phyloP scores from a whole-genome alignment of 1,140 invertebrate species.

The Lithobius niger region DNA sequence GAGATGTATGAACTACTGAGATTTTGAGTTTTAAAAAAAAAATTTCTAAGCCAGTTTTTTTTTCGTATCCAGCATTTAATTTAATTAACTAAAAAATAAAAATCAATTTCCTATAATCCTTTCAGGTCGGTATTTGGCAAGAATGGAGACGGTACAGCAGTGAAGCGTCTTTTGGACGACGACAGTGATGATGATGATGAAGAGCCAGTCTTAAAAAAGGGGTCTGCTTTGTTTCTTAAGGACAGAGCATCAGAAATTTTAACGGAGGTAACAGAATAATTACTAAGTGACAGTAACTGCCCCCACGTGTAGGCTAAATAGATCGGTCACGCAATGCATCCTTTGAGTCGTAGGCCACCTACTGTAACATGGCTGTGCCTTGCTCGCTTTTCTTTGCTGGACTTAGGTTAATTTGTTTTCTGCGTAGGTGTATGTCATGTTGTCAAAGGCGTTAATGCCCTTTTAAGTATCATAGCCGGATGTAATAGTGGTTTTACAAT shows the following conservation, averaged over 20 bases:
- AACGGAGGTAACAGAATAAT: too few species aligned
- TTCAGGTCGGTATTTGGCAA: not conserved
- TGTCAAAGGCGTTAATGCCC: too few species aligned
- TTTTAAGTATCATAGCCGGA: too few species aligned
- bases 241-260: not conserved
- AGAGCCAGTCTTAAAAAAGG: not conserved
- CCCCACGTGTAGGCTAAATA: too few species aligned
- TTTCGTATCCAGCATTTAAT: not conserved
- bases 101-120: not conserved
- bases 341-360: too few species aligned
- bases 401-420: too few species aligned
- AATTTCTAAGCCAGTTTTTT: not conserved
- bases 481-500: too few species aligned
- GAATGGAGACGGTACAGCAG: not conserved
- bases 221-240: not conserved
- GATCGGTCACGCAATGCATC: too few species aligned
- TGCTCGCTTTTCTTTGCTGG: too few species aligned
- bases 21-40: not conserved
- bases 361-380: too few species aligned
- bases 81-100: not conserved
- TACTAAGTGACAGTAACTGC: too few species aligned
- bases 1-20: not conserved
- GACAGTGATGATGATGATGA: not conserved
- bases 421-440: too few species aligned
- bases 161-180: not conserved